Evolutionary conservation across 1,140 invertebrate genomes (phyloP).

Genomic region (Probaryconus sp.): DNA sequence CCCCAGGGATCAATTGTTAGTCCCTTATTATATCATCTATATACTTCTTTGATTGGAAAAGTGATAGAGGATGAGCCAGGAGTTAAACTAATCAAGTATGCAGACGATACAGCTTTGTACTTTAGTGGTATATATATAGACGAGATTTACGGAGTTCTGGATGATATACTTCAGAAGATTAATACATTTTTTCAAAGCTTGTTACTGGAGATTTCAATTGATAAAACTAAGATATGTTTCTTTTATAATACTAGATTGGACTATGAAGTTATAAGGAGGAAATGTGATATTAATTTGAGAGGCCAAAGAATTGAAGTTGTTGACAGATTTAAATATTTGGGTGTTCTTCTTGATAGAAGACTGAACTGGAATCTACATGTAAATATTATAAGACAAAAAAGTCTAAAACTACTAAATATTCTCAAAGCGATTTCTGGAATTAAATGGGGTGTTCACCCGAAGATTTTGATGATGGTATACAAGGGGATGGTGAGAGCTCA

Average conservation of each 20-base stretch:
- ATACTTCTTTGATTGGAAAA: too few species aligned
- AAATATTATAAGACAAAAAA: conserved; percentile 11
- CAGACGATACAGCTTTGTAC: too few species aligned
- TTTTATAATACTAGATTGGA: not conserved
- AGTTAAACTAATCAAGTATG: too few species aligned
- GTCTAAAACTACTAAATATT: conserved; percentile 9
- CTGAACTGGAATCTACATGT: conserved; percentile 25
- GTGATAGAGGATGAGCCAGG: too few species aligned
- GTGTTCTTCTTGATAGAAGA: not conserved
- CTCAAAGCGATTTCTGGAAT: conserved; percentile 20
- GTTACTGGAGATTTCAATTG: too few species aligned
- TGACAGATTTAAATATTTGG: conserved; percentile 16
- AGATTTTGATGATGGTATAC: conserved; percentile 23
- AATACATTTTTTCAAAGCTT: too few species aligned
- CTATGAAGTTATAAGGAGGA: not conserved
- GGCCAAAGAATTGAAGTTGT: not conserved
- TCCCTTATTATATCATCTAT: too few species aligned
- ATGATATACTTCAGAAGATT: too few species aligned
- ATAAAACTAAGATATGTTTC: conserved; percentile 6
- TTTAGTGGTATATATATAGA: too few species aligned
- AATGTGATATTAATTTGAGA: not conserved
- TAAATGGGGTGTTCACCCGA: conserved; percentile 26
- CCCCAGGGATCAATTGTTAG: too few species aligned
- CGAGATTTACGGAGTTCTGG: too few species aligned
- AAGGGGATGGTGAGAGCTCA: conserved; percentile 24